Base-by-base conservation (phyloP, 2,797 vertebrate genomes). In the Saxicola maurus region DNA sequence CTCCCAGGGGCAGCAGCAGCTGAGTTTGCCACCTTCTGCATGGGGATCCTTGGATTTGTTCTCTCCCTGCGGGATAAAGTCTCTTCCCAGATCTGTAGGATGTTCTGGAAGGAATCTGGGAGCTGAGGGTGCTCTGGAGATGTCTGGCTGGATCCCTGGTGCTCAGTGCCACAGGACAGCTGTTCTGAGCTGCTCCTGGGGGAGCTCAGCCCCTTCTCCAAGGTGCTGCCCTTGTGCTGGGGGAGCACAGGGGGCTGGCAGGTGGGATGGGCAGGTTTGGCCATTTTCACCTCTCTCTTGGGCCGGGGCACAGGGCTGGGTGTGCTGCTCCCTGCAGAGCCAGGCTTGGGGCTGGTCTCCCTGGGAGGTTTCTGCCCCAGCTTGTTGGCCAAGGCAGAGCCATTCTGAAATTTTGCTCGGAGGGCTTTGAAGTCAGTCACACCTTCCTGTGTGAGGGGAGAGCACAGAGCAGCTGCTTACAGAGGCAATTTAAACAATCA, bases 391-490 rank as follows among this genome's bases (percentile, higher is more conserved):
- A 61, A 53, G 24, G 3, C 69, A 28, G 97, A 89, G n/a, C 97
- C 96, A 20, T 98, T 98, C 80, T 99, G 98, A 95, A 99, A 99
- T 96, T 97, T 99, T 76, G 98, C 98, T 94, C 96, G 96, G 64
- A 99, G 96, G 68, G 98, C 98, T 97, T 97, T 98, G 97, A 99
- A 98, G 89, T 97, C 98, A 84, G 92, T 97, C 59, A 89, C 66
- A 40, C 92, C 95, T 94, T 98, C 98, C 98, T 99, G 67, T 84
- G 94, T 31, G 33, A 65, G 27, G 89, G 35, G 43, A 89, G 43
- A 94, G 20, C 51, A 83, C 20, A 68, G 59, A 83, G 48, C 30
- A 66, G 30, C 35, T n/a, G 30, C 27, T 87, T 35, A 75, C 33
- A 68, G 69, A 42, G 27, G 30, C 51, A 77, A 17, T 57, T 45